Evolutionary conservation across 2,888 invertebrate genomes (phyloP).

Genomic region (Erebia epiphron): DNA sequence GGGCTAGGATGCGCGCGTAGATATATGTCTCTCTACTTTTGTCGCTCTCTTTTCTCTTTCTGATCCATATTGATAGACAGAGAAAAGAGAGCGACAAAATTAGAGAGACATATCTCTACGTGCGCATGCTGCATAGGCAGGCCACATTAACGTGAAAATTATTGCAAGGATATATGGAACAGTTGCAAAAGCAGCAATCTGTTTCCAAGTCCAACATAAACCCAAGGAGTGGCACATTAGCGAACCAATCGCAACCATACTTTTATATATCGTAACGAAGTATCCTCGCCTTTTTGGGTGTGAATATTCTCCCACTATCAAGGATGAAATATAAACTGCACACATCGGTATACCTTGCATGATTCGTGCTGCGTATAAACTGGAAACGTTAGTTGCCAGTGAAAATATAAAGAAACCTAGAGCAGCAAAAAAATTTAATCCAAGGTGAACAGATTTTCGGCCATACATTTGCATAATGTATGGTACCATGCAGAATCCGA

Average conservation of each 20-base stretch:
- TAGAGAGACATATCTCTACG: too few relatives aligned
- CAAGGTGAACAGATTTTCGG: conserved; percentile 47
- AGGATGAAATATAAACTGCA: conserved; percentile 44
- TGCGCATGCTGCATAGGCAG: too few relatives aligned
- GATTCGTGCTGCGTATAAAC: conserved; percentile 48
- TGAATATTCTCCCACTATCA: conserved; percentile 52
- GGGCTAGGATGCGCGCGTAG: too few relatives aligned
- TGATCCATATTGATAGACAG: too few relatives aligned
- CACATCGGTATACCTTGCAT: conserved; percentile 46
- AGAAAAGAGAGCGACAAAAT: too few relatives aligned
- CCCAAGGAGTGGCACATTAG: conserved; percentile 50
- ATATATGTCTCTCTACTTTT: too few relatives aligned
- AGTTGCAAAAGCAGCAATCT: conserved; percentile 46
- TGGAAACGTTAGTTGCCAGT: conserved; percentile 44
- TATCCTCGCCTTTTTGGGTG: conserved; percentile 52
- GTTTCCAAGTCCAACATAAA: conserved; percentile 50
- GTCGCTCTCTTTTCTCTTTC: too few relatives aligned
- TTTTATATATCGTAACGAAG: conserved; percentile 50
- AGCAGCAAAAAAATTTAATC: conserved; percentile 37
- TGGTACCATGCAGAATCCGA: conserved; percentile 49
- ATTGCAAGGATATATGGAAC: conserved; percentile 37
- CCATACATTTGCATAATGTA: conserved; percentile 51
- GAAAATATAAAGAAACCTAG: conserved; percentile 50
- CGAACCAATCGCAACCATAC: conserved; percentile 43
- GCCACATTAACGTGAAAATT: conserved; percentile 49